phyloP scores from a whole-genome alignment of 2,113 vertebrate species.

The Chrysemys picta region DNA sequence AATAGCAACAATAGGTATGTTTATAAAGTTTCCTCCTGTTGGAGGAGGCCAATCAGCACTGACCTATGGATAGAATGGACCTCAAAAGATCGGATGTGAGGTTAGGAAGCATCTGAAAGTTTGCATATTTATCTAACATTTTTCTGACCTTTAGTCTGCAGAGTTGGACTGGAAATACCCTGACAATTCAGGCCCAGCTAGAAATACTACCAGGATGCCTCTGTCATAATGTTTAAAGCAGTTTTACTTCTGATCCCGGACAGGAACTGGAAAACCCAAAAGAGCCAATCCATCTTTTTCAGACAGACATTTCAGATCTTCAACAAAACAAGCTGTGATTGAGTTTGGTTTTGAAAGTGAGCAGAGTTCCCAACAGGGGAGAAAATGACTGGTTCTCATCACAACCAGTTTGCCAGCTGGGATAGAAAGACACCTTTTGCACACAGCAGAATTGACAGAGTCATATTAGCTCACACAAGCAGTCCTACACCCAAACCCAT shows the following conservation, averaged over 20 bases:
- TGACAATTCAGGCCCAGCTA: too few species aligned
- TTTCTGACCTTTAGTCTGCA: too few species aligned
- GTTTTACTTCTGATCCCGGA: background rate
- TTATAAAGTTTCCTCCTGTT: too few species aligned
- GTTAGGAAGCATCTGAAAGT: too few species aligned
- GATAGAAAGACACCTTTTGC: background rate
- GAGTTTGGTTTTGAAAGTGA: background rate
- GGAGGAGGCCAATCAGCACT: too few species aligned
- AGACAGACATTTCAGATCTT: background rate
- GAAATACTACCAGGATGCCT: background rate
- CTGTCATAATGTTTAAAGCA: background rate
- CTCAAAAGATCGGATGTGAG: too few species aligned
- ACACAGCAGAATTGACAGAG: background rate
- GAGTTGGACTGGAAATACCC: too few species aligned
- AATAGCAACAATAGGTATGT: background rate
- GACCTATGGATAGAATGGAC: too few species aligned
- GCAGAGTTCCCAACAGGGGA: background rate
- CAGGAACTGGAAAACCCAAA: background rate
- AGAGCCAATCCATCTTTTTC: background rate
- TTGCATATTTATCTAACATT: too few species aligned
- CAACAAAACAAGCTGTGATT: background rate
- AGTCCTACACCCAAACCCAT: background rate
- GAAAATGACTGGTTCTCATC: background rate
- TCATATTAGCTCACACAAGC: background rate
- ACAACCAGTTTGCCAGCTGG: background rate